phyloP scores from a whole-genome alignment of 2,888 invertebrate genomes.

The Ornithoptera alexandrae region DNA sequence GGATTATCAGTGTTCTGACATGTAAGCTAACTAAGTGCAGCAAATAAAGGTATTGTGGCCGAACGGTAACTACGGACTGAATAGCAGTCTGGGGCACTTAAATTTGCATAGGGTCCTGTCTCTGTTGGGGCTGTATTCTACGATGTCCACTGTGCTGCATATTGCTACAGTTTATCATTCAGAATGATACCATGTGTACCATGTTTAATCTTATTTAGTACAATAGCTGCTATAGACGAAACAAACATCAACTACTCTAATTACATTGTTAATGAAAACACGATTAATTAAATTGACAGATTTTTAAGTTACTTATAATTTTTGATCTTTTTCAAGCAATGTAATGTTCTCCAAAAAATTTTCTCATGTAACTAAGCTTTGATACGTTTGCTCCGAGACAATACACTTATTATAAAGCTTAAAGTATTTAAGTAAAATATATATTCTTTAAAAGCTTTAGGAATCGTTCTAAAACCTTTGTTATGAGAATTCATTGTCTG shows the following conservation, averaged over 20 bases:
- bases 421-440: not conserved
- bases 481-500: slow-evolving; percentile 27
- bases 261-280: too few relatives aligned
- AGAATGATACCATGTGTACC: slow-evolving; percentile 9
- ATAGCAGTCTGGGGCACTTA: slow-evolving; percentile 25
- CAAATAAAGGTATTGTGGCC: slow-evolving; percentile 27
- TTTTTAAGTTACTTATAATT: not conserved
- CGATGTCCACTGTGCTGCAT: slow-evolving; percentile 13
- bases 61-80: slow-evolving; percentile 28
- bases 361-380: too few relatives aligned
- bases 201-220: slow-evolving; percentile 14
- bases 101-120: slow-evolving; percentile 30
- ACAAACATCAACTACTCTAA: not conserved
- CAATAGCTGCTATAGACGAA: not conserved
- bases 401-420: not conserved
- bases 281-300: too few relatives aligned
- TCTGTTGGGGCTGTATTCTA: slow-evolving; percentile 14
- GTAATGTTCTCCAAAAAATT: not conserved
- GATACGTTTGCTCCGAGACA: not conserved
- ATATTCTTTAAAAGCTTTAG: slow-evolving; percentile 16
- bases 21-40: slow-evolving; percentile 11
- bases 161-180: slow-evolving; percentile 20
- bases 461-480: slow-evolving; percentile 17
- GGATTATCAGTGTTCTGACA: slow-evolving; percentile 8
- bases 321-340: not conserved